These are phyloP conservation scores for Pheosia gnoma DNA, from an alignment of 2,888 invertebrate species.

Conservation along the genomic window DNA sequence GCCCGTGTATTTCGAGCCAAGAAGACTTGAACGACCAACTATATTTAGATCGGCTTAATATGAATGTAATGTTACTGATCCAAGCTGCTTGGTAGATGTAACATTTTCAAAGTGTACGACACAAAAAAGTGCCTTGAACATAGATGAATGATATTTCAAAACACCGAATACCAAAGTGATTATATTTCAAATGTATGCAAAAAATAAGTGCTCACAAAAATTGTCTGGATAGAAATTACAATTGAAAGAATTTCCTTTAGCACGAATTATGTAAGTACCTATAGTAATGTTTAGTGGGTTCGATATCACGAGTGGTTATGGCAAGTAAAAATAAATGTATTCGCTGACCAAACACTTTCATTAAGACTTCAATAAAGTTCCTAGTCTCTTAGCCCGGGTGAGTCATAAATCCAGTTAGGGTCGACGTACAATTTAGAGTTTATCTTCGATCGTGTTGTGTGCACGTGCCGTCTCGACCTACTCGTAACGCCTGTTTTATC, in stretches of 20 bases:
- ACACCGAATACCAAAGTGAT: too few relatives aligned
- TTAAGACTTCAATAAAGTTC: too few relatives aligned
- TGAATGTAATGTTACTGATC: neutral
- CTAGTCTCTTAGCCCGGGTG: neutral
- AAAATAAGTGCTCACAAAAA: too few relatives aligned
- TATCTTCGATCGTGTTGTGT: conserved; percentile 1
- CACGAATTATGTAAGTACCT: neutral
- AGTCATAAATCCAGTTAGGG: neutral
- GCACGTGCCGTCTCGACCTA: neutral
- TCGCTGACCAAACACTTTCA: too few relatives aligned
- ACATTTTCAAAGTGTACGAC: neutral
- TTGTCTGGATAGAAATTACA: too few relatives aligned
- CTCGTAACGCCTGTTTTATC: conserved; percentile 3
- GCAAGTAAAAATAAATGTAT: too few relatives aligned
- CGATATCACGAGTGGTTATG: too few relatives aligned
- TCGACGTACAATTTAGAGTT: neutral
- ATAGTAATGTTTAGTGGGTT: too few relatives aligned
- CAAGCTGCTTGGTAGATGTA: neutral
- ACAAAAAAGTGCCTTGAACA: neutral
- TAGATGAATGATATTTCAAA: too few relatives aligned
- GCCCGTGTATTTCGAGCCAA: neutral
- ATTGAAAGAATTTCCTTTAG: too few relatives aligned
- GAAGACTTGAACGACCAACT: neutral
- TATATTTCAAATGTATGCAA: too few relatives aligned
- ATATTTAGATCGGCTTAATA: conserved; percentile 3